Conservation (phyloP, 1,140 invertebrate species). For the Lasioglossum baleicum region DNA sequence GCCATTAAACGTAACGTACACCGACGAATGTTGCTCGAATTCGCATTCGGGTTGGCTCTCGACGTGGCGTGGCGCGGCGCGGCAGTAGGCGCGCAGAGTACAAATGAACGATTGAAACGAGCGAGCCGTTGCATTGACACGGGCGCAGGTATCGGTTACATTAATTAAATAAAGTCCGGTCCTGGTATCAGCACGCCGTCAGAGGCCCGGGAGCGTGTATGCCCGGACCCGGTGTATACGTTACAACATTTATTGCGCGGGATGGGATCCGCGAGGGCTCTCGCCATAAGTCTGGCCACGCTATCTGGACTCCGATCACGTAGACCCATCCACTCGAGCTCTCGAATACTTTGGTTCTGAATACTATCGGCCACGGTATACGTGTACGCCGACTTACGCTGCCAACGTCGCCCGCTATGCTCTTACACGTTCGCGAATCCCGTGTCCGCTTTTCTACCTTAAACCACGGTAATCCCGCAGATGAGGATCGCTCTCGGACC, state of each 20-base stretch:
- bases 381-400: slow-evolving; percentile 25
- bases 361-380: slow-evolving; percentile 50
- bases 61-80: not conserved
- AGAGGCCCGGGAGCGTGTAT: slow-evolving; percentile 16
- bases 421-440: not conserved
- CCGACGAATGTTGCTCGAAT: slow-evolving; percentile 22
- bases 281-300: slow-evolving; percentile 56
- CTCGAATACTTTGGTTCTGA: slow-evolving; percentile 57
- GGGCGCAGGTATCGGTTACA: slow-evolving; percentile 57
- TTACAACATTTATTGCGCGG: slow-evolving; percentile 56
- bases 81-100: slow-evolving; percentile 1
- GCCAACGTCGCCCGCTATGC: not conserved
- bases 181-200: slow-evolving; percentile 50
- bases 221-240: slow-evolving; percentile 20
- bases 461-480: slow-evolving; percentile 22
- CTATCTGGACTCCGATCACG: slow-evolving; percentile 61
- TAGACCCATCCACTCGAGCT: slow-evolving; percentile 54
- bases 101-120: slow-evolving; percentile 44
- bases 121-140: slow-evolving; percentile 54
- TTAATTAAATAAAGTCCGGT: slow-evolving; percentile 65
- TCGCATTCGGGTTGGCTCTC: slow-evolving; percentile 34
- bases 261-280: slow-evolving; percentile 51
- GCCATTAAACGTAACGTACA: slow-evolving; percentile 13
- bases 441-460: slow-evolving; percentile 29
- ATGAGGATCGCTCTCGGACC: slow-evolving; percentile 9